Evolutionary conservation across 2,113 vertebrate species (phyloP).

Genomic region (Oryctolagus cuniculus): DNA sequence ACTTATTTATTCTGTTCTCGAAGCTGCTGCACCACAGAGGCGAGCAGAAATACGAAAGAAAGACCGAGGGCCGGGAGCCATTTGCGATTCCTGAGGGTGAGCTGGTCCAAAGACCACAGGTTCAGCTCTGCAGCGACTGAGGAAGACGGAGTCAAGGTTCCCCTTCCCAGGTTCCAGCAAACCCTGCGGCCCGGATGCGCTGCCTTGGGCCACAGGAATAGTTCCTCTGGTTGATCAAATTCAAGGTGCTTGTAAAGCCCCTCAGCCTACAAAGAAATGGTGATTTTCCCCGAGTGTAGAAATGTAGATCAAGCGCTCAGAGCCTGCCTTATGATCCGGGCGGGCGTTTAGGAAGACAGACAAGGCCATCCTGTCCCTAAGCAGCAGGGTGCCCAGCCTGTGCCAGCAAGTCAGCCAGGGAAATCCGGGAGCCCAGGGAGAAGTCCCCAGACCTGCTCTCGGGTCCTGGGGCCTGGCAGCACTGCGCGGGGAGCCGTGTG

Average conservation of each 20-base stretch:
- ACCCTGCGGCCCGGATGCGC: accelerated
- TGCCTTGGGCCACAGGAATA: background rate
- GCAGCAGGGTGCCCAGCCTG: background rate
- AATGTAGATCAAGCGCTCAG: background rate
- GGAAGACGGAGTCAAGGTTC: constrained; percentile 11
- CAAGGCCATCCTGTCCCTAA: background rate
- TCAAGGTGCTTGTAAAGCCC: background rate
- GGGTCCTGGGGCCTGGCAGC: background rate
- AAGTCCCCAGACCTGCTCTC: background rate
- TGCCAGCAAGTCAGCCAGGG: background rate
- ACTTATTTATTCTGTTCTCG: constrained; percentile 37
- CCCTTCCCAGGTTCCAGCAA: background rate
- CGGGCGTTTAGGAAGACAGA: background rate
- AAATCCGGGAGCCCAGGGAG: background rate
- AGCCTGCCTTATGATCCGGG: accelerated
- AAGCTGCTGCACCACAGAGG: background rate
- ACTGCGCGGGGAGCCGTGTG: background rate
- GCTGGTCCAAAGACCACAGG: constrained; percentile 2
- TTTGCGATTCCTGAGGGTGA: background rate
- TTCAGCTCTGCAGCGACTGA: background rate
- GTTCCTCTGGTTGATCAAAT: background rate
- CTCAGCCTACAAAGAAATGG: background rate
- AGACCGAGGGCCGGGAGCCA: background rate
- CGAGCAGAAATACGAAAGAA: constrained; percentile 34
- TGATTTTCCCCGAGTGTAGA: background rate